Evolutionary conservation across 1,140 invertebrate genomes (phyloP), one percentile per base, ranked within the genome.

Genomic region (Polypedilum pembai): DNA sequence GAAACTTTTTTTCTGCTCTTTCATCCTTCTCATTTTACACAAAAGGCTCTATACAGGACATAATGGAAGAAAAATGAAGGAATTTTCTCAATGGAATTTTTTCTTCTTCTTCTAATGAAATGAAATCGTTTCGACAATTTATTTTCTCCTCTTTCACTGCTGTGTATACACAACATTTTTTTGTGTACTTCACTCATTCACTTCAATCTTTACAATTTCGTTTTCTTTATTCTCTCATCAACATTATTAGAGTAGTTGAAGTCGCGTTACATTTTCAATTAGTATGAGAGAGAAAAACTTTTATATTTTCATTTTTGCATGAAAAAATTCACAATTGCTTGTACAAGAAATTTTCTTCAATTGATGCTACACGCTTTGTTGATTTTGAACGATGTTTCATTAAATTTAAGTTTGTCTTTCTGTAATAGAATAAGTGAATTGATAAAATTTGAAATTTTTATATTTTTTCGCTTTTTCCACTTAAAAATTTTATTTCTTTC

Each of bases 191-290:
- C 24, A 33, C 24, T 33, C 24, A 33, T 33, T 33, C 24, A 33
- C 24, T 33, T 33, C 24, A 33, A 33, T 56, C 41, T 45, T 45
- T 12, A 8, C 41, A 45, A 12, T 45, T n/a, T n/a, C 12, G 45
- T n/a, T 12, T 56, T 56, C 45, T n/a, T 56, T n/a, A n/a, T n/a
- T n/a, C 12, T 56, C 12, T n/a, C 12, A 15, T 12, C 45, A n/a
- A 15, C 45, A 56, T 56, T 15, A n/a, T n/a, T 15, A 56, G 1
- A 56, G 10, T 15, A 12, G 45, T 56, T 56, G 45, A 15, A 56
- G 45, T 56, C 45, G n/a, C 45, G n/a, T 56, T 56, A 56, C 45
- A 56, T 56, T 56, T 56, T 56, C 45, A 56, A 56, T 56, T 56
- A 56, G 45, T 12, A 56, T 56, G 12, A 56, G n/a, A 56, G 45